Base-by-base conservation (phyloP, 2,113 vertebrate species). In the Cariama cristata region DNA sequence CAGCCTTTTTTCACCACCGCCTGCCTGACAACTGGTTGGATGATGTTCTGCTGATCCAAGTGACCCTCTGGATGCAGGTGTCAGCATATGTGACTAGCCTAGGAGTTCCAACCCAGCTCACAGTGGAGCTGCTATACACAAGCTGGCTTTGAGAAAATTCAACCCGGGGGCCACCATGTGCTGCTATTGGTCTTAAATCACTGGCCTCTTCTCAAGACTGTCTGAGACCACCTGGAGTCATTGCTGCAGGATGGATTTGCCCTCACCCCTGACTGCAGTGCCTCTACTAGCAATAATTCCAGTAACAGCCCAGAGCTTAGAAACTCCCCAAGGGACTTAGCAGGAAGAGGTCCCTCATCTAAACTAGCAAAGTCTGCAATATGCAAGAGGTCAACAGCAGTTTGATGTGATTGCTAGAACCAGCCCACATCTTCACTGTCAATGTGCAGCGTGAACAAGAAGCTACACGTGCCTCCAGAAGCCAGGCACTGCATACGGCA, bases 81-180 rank as follows among this genome's bases (percentile, higher is more conserved):
- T 35, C 85, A 12, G 20, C 7, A 1, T 77, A 33, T 11, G 6
- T 82, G 40, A 72, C 52, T 68, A 68, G 35, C 23, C 5, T 10
- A 72, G 75, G 53, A 88, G 62, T 82, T 93, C 18, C 32, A 90
- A 22, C 12, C 22, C n/a, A 60, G 40, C 71, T 90, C 47, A 85
- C 45, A 85, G 26, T 47, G 30, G 21, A 91, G 20, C 45, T 95
- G 16, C 33, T 73, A 27, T 40, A 44, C 40, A 58, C 0, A 0
- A 77, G 14, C 24, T 84, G 19, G 45, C 32, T 89, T 80, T 23
- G 33, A 71, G 76, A 93, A 77, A 71, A 87, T 17, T 62, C 64
- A 71, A 1, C 21, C 13, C 0, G 0, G 14, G 26, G 11, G 7
- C 26, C 50, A 66, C 14, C 35, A 8, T 1, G 38, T 27, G 12